Evolutionary conservation across 2,888 invertebrate genomes (phyloP).

Genomic region (Trissoscelio sp.): DNA sequence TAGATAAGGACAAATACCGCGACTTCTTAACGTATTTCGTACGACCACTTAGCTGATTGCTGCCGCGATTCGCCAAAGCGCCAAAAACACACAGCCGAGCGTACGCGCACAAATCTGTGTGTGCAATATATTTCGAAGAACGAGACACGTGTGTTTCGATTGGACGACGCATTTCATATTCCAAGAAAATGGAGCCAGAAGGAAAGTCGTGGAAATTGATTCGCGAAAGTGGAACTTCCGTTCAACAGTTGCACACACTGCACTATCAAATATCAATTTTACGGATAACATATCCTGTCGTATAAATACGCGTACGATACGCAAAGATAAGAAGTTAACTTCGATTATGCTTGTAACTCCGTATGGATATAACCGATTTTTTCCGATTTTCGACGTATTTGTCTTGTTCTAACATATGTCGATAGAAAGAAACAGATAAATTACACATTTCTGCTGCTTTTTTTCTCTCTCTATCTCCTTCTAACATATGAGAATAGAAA

Average conservation of each 20-base stretch:
- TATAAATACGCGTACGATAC: slow-evolving; percentile 47
- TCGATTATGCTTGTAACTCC: no score
- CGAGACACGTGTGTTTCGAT: slow-evolving; percentile 57
- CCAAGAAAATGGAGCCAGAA: slow-evolving; percentile 59
- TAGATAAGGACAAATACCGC: slow-evolving; percentile 52
- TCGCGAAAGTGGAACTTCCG: slow-evolving; percentile 59
- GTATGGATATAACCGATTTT: slow-evolving; percentile 14
- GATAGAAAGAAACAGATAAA: no score
- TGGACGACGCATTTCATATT: slow-evolving; percentile 62
- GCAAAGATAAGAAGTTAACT: slow-evolving; percentile 24
- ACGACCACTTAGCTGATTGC: slow-evolving; percentile 69
- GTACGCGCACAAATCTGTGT: slow-evolving; percentile 26
- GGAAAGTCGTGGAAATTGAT: slow-evolving; percentile 69
- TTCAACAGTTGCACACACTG: slow-evolving; percentile 62
- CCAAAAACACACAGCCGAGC: slow-evolving; percentile 37
- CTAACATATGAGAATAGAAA: no score
- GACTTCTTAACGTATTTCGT: slow-evolving; percentile 67
- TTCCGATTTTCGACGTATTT: slow-evolving; percentile 4
- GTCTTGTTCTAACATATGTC: slow-evolving; percentile 9
- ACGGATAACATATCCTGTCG: slow-evolving; percentile 61
- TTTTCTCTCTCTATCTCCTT: no score
- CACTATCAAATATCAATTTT: slow-evolving; percentile 68
- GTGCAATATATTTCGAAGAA: slow-evolving; percentile 49
- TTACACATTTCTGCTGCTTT: no score
- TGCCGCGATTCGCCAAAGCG: slow-evolving; percentile 55